phyloP scores from a whole-genome alignment of 2,113 vertebrate genomes.

The Lophura nycthemera region DNA sequence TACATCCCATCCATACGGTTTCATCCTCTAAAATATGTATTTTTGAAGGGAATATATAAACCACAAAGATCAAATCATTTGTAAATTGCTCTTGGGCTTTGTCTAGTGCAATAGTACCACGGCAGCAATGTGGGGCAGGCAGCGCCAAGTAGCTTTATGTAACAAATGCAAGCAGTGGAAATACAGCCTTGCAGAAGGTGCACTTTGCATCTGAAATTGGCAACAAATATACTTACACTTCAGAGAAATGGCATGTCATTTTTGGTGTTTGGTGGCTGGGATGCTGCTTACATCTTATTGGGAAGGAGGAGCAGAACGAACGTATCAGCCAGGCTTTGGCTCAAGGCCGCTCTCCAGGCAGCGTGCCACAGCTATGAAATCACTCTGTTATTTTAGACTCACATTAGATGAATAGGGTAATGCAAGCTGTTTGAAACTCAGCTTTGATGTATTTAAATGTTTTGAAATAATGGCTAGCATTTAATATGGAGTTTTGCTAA shows the following conservation, averaged over 20 bases:
- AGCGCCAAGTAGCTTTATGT: neutral
- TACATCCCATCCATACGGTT: neutral
- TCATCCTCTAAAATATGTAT: neutral
- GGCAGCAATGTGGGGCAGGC: neutral
- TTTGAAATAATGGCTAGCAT: conserved; percentile 56
- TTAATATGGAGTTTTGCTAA: conserved; percentile 38
- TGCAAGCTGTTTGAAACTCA: conserved; percentile 46
- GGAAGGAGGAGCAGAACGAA: neutral
- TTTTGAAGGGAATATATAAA: neutral
- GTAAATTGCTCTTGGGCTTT: conserved; percentile 11
- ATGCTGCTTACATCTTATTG: neutral
- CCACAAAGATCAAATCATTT: neutral
- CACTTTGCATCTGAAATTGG: neutral
- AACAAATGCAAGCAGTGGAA: conserved; percentile 5
- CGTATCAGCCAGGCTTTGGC: conserved; percentile 12
- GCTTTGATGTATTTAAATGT: conserved; percentile 51
- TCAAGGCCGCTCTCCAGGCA: conserved; percentile 51
- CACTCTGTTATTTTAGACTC: conserved; percentile 54
- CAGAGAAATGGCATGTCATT: neutral
- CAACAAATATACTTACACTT: neutral
- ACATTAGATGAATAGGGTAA: conserved; percentile 38
- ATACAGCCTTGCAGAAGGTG: neutral
- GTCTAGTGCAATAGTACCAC: neutral
- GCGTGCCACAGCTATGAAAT: conserved; percentile 58
- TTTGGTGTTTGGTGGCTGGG: neutral